phyloP scores from a whole-genome alignment of 2,113 vertebrate genomes.

The Rhinoderma darwinii region DNA sequence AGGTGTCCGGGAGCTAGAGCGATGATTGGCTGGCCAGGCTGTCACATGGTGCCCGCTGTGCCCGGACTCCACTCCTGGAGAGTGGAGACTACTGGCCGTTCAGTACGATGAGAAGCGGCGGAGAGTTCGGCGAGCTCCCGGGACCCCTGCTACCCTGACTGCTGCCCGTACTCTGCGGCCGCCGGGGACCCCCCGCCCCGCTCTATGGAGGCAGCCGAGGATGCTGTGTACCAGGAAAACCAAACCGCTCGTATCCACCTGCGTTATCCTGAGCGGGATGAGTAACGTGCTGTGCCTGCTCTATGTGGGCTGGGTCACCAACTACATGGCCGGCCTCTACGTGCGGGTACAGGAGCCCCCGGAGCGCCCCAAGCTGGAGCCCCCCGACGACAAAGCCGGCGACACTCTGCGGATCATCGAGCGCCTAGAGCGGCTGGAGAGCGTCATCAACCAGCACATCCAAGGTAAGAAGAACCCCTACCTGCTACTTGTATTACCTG shows the following conservation, averaged over 20 bases:
- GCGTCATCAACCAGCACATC: conserved; percentile 96
- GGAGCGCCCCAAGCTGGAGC: conserved; percentile 88
- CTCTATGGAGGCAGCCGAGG: conserved; percentile 91
- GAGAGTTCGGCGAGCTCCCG: conserved; percentile 69
- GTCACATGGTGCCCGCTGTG: conserved; percentile 40
- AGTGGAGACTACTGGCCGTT: conserved; percentile 45
- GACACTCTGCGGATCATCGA: conserved; percentile 96
- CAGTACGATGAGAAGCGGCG: conserved; percentile 66
- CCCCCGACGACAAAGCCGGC: conserved; percentile 76
- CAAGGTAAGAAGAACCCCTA: too few species aligned
- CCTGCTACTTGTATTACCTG: too few species aligned
- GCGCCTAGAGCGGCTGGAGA: conserved; percentile 93
- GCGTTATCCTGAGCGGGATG: conserved; percentile 98
- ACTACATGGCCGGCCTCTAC: conserved; percentile 95
- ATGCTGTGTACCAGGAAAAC: conserved; percentile 99
- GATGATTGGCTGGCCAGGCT: conserved; percentile 25
- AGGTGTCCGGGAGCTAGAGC: too few species aligned
- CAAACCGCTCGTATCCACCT: conserved; percentile 99
- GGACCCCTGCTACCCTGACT: not conserved
- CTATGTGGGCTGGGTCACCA: conserved; percentile 98
- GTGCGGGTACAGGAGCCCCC: conserved; percentile 92
- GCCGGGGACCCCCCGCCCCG: conserved; percentile 54
- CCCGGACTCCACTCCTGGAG: conserved; percentile 15
- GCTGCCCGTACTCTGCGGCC: not conserved
- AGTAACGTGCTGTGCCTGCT: conserved; percentile 97